Base-by-base conservation (phyloP, 2,888 invertebrate genomes). In the Anthrax anthrax region DNA sequence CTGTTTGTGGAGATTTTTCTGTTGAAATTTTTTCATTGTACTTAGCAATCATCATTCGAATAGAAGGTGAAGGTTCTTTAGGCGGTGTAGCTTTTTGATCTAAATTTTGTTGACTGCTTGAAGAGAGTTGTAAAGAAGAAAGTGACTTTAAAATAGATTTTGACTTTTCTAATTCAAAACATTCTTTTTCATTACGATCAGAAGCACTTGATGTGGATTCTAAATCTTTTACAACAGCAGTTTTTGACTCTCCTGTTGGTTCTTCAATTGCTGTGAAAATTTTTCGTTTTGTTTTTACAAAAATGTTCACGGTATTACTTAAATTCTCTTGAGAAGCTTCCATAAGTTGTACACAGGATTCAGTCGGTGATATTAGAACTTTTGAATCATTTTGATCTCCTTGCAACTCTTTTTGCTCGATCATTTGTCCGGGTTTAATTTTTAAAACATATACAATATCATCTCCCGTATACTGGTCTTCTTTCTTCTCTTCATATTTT, bases 251-350 rank as follows among this genome's bases (percentile, higher is more conserved):
- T 16, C 40, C 42, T 29, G 16, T 43, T 1, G 62, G 59, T 18
- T 63, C 59, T 2, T 76, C 74, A 5, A 82, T 75, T 0, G 85
- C 81, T 0, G 84, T 82, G 52, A 86, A 86, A 54, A 86, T 76
- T 69, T 84, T 85, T 46, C 84, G 73, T 38, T 83, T 85, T 0
- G 86, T 87, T 64, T 83, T 85, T 0, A 86, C 82, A 52, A 86
- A 82, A 1, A 86, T 75, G 60, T 81, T 84, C 39, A 73, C 57
- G n/a, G 54, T 49, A 41, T 46, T 54, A 23, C 51, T 48, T 10
- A 51, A 27, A 23, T 52, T 53, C 37, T 56, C 55, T 4, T 51
- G 27, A 3, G 54, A 43, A 38, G 50, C 45, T 19, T 56, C 57
- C 10, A 55, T 51, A 4, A 57, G 36, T 42, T 57, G 50, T 4